Percentiles rank a stretch among this genome's conserved stretches.
Evolutionary conservation across 1,140 invertebrate species (phyloP).

Genomic region (Polyergus mexicanus): DNA sequence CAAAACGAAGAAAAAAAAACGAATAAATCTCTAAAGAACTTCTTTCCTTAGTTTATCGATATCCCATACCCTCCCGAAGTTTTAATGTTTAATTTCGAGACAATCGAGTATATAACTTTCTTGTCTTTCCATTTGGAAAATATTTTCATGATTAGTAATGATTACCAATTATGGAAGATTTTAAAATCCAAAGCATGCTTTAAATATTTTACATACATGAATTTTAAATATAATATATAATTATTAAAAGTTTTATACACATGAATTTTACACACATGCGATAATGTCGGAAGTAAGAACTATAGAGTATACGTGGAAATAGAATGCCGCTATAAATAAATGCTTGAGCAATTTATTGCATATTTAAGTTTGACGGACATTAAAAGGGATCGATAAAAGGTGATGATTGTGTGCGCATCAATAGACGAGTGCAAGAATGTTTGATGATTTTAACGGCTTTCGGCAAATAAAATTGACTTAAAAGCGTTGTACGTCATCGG

Average conservation of each 20-base stretch:
- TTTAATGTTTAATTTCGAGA: too few relatives aligned
- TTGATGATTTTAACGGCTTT: constrained; percentile 27
- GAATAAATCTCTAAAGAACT: too few relatives aligned
- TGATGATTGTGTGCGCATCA: constrained; percentile 25
- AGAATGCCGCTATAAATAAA: constrained; percentile 26
- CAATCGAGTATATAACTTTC: neutral
- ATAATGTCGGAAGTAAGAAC: neutral
- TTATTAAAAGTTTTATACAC: neutral
- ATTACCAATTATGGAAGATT: neutral
- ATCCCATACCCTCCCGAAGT: too few relatives aligned
- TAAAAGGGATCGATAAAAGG: constrained; percentile 36
- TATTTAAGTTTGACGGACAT: constrained; percentile 32
- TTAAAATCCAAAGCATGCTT: constrained; percentile 24
- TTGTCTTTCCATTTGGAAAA: neutral
- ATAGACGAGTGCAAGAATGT: constrained; percentile 26
- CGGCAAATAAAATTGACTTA: constrained; percentile 7
- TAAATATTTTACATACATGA: neutral
- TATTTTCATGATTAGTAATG: neutral
- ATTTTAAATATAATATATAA: neutral
- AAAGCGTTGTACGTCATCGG: constrained; percentile 3
- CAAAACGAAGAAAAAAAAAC: too few relatives aligned
- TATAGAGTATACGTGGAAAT: constrained; percentile 6
- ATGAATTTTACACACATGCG: neutral
- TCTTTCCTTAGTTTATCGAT: too few relatives aligned
- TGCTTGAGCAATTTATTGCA: constrained; percentile 16